Conservation (phyloP, 2,888 invertebrate species). For the Exephanes ischioxanthus region DNA sequence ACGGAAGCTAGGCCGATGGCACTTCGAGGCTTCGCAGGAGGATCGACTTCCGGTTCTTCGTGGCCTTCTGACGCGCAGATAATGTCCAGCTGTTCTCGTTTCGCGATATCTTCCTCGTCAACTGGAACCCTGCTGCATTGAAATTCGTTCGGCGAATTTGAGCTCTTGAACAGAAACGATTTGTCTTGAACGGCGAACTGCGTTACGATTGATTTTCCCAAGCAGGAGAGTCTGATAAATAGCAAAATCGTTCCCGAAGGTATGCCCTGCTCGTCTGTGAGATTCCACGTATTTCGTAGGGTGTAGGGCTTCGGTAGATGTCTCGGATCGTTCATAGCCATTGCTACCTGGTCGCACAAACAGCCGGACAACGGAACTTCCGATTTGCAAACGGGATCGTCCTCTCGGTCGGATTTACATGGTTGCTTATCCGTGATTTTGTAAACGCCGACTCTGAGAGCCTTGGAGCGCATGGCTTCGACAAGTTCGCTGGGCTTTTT, state of each 20-base stretch:
- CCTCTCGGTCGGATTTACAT: conserved; percentile 50
- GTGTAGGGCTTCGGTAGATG: conserved; percentile 71
- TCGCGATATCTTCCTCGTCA: conserved; percentile 38
- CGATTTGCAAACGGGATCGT: conserved; percentile 67
- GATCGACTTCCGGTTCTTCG: conserved; percentile 35
- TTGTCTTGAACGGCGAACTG: conserved; percentile 75
- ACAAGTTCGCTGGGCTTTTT: conserved; percentile 70
- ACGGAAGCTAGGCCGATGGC: conserved; percentile 72
- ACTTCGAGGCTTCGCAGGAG: conserved; percentile 60
- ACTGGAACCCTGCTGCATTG: conserved; percentile 69
- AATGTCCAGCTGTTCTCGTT: conserved; percentile 4
- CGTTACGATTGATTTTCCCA: conserved; percentile 79
- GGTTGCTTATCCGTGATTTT: conserved; percentile 43
- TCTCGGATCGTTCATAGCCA: conserved; percentile 67
- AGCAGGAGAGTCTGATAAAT: conserved; percentile 78
- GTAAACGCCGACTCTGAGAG: conserved; percentile 69
- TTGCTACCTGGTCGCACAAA: conserved; percentile 73
- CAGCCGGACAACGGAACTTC: conserved; percentile 71
- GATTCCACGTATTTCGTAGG: conserved; percentile 74
- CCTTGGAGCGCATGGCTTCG: conserved; percentile 67
- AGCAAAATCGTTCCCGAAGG: conserved; percentile 78
- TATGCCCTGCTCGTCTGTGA: conserved; percentile 70
- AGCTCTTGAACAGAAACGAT: conserved; percentile 77
- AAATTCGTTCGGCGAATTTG: conserved; percentile 74
- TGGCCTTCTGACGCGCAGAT: conserved; percentile 49